These are phyloP conservation scores for Drosophila lacteicornis DNA, from an alignment of 1,140 invertebrate genomes.

Conservation along the genomic window DNA sequence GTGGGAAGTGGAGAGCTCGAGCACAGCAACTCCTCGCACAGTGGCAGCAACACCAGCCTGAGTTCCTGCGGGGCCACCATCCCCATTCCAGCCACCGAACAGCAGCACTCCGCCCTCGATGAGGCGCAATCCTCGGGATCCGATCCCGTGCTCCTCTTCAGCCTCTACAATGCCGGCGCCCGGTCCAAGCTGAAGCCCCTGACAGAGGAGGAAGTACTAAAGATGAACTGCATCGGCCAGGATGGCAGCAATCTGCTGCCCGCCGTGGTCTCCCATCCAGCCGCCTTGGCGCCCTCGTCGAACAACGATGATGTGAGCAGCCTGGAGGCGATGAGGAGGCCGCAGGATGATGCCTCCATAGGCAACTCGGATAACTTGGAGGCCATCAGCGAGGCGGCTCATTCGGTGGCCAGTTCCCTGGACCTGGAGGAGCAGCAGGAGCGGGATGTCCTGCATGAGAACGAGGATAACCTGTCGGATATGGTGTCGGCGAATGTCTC, in stretches of 20 bases:
- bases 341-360: slow-evolving; percentile 94
- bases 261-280: slow-evolving; percentile 28
- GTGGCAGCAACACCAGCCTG: slow-evolving; percentile 71
- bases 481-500: slow-evolving; percentile 99
- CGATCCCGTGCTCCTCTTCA: slow-evolving; percentile 69
- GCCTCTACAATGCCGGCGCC: slow-evolving; percentile 72
- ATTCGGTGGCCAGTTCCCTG: slow-evolving; percentile 95
- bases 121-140: slow-evolving; percentile 4
- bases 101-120: neutral
- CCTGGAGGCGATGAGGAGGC: slow-evolving; percentile 66
- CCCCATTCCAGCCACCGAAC: neutral
- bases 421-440: slow-evolving; percentile 95
- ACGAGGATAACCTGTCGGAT: slow-evolving; percentile 96
- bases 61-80: slow-evolving; percentile 58
- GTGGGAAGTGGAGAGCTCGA: slow-evolving; percentile 42
- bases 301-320: slow-evolving; percentile 76
- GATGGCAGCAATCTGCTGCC: slow-evolving; percentile 56
- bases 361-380: slow-evolving; percentile 97
- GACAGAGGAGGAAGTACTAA: slow-evolving; percentile 82
- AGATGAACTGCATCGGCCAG: slow-evolving; percentile 84
- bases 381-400: slow-evolving; percentile 96
- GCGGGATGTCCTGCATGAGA: slow-evolving; percentile 85
- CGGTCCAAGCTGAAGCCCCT: slow-evolving; percentile 77
- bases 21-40: slow-evolving; percentile 60
- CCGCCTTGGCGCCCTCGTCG: slow-evolving; percentile 55